These are phyloP conservation scores for Pteria penguin DNA, from an alignment of 2,888 invertebrate species.

Conservation along the genomic window DNA sequence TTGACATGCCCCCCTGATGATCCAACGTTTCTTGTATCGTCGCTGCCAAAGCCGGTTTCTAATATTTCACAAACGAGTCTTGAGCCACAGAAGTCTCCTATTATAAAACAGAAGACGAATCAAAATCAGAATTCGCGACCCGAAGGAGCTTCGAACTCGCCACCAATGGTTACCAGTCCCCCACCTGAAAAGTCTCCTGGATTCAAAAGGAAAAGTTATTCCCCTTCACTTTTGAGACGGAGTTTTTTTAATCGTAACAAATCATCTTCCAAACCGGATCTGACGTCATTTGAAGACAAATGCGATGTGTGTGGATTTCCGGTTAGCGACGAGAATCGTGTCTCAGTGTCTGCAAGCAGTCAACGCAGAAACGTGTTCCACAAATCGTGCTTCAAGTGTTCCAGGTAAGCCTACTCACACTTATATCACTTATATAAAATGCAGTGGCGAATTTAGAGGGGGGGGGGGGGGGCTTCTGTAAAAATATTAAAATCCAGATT, in stretches of 20 bases:
- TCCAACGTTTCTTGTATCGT: slow-evolving; percentile 12
- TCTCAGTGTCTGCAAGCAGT: slow-evolving; percentile 51
- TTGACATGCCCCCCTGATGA: slow-evolving; percentile 32
- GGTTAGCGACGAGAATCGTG: slow-evolving; percentile 58
- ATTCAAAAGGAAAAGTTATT: slow-evolving; percentile 37
- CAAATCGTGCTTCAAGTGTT: slow-evolving; percentile 66
- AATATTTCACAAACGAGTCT: neutral
- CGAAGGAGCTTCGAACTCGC: neutral
- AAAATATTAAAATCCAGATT: too few species aligned
- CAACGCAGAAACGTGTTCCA: slow-evolving; percentile 59
- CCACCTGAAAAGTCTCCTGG: slow-evolving; percentile 26
- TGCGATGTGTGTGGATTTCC: slow-evolving; percentile 66
- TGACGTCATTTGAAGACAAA: slow-evolving; percentile 39
- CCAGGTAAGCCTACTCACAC: slow-evolving; percentile 59
- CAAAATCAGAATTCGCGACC: neutral
- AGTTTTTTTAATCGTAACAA: slow-evolving; percentile 32
- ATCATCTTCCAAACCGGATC: slow-evolving; percentile 18
- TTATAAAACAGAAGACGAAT: neutral
- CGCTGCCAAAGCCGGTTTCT: slow-evolving; percentile 2
- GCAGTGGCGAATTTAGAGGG: too few species aligned
- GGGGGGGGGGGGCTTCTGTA: too few species aligned
- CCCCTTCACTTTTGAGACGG: slow-evolving; percentile 35
- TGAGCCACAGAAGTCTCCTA: neutral
- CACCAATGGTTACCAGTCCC: neutral
- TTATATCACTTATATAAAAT: neutral